These are phyloP conservation scores for Melinaea marsaeus DNA, from an alignment of 2,888 invertebrate genomes.

Conservation along the genomic window DNA sequence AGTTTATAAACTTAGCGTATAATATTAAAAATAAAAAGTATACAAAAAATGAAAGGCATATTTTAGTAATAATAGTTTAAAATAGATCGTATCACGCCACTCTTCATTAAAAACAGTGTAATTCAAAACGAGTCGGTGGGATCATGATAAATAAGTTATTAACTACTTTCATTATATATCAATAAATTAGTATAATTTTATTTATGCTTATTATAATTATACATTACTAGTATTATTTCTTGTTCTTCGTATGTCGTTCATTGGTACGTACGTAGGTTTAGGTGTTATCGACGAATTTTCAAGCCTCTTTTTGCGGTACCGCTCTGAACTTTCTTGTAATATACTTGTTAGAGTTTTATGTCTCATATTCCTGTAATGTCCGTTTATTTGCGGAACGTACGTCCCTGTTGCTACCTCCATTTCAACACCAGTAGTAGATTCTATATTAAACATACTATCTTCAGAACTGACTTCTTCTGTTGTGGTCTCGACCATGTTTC, in stretches of 20 bases:
- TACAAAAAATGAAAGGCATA: no score
- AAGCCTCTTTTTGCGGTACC: conserved; percentile 52
- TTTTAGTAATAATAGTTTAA: no score
- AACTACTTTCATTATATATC: not conserved
- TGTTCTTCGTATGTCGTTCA: conserved; percentile 66
- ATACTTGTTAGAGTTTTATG: conserved; percentile 47
- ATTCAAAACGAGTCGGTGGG: no score
- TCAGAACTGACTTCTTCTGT: conserved; percentile 30
- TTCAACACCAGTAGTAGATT: conserved; percentile 15
- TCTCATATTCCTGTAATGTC: conserved; percentile 61
- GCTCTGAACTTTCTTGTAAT: conserved; percentile 46
- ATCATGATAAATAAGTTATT: no score
- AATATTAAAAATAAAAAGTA: no score
- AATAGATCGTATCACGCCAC: no score
- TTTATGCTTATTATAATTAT: conserved; percentile 7
- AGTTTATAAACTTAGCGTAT: no score
- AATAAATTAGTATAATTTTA: not conserved
- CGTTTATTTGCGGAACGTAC: conserved; percentile 65
- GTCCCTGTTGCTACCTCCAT: conserved; percentile 39
- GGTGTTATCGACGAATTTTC: conserved; percentile 52
- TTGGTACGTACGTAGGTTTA: conserved; percentile 48
- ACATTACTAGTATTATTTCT: conserved; percentile 35
- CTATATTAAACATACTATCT: conserved; percentile 9
- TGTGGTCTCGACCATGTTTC: conserved; percentile 44
- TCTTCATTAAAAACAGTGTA: no score